These are phyloP conservation scores for Rynchops niger DNA, from an alignment of 2,113 vertebrate species.

Conservation along the genomic window DNA sequence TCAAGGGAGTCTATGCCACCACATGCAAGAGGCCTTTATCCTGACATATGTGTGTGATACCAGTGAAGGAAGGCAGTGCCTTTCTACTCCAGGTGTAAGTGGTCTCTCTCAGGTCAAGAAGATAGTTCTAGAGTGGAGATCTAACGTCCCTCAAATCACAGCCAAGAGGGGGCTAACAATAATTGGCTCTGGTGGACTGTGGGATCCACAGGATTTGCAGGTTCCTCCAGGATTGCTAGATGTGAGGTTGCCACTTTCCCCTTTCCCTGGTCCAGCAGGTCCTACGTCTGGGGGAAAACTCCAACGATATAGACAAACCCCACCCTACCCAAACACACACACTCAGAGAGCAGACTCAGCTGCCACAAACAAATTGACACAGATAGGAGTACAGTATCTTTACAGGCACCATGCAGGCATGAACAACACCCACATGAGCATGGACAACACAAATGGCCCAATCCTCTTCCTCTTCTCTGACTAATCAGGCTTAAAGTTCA, in stretches of 20 bases:
- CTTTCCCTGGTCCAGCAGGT: background rate
- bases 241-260: background rate
- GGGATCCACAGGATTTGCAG: background rate
- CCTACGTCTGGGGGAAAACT: background rate
- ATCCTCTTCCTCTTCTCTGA: background rate
- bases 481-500: background rate
- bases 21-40: background rate
- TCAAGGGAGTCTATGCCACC: background rate
- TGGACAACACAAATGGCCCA: background rate
- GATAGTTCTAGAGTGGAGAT: background rate
- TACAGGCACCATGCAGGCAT: background rate
- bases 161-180: background rate
- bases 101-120: background rate
- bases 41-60: background rate
- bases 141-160: background rate
- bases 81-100: background rate
- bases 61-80: background rate
- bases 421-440: background rate
- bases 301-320: background rate
- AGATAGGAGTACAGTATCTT: background rate
- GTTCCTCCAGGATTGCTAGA: background rate
- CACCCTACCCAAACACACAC: background rate
- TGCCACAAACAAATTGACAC: background rate
- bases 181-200: background rate
- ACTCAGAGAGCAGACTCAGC: background rate